A percentile compares a stretch with the other conserved stretches of the same genome.
These are phyloP conservation scores for Drosophila willistoni DNA, from an alignment of 1,140 invertebrate species.

Conservation along the genomic window DNA sequence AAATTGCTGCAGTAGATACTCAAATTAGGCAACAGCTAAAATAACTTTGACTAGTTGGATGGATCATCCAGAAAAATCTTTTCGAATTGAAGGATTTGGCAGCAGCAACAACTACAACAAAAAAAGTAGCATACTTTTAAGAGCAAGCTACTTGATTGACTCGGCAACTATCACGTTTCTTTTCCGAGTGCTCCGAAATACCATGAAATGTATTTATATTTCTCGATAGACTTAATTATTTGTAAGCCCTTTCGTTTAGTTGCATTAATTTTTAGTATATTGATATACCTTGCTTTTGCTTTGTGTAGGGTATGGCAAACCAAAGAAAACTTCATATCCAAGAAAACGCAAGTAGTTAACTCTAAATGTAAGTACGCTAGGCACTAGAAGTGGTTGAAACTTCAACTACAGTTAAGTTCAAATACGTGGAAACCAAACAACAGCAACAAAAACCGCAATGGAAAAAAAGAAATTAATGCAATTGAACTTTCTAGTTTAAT, in stretches of 20 bases:
- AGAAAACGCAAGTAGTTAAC: not conserved
- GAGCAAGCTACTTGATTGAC: too few species aligned
- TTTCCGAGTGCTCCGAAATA: too few species aligned
- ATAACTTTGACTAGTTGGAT: too few species aligned
- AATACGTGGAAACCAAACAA: not conserved
- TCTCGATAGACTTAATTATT: too few species aligned
- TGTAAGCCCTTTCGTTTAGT: too few species aligned
- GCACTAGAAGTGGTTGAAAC: not conserved
- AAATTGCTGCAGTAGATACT: slow-evolving; percentile 33
- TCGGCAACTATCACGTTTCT: too few species aligned
- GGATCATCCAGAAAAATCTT: too few species aligned
- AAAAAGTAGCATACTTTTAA: too few species aligned
- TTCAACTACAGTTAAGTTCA: not conserved
- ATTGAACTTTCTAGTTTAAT: slow-evolving; percentile 1
- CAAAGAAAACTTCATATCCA: not conserved
- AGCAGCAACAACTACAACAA: too few species aligned
- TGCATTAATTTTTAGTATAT: not conserved
- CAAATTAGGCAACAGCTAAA: slow-evolving; percentile 1
- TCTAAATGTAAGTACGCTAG: slow-evolving; percentile 11
- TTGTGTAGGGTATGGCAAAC: not conserved
- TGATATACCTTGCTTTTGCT: not conserved
- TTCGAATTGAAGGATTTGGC: not conserved
- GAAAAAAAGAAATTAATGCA: not conserved
- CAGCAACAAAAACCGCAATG: slow-evolving; percentile 14
- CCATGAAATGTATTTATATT: too few species aligned